phyloP scores from a whole-genome alignment of 2,888 invertebrate genomes.

The Acanthoscelides obtectus region DNA sequence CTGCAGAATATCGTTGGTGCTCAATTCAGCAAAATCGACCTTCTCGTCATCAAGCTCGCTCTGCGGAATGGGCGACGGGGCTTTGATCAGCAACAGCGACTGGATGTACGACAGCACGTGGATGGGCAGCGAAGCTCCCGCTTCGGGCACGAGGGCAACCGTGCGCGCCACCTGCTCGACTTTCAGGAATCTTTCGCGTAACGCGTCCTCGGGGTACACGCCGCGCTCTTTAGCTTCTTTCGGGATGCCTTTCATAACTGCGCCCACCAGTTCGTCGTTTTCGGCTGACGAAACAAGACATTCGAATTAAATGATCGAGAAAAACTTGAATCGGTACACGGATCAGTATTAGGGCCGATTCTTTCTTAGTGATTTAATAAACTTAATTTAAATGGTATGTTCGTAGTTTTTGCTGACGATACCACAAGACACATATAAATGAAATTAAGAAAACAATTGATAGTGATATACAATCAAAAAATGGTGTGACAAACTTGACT shows the following conservation, averaged over 20 bases:
- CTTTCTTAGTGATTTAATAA: too few relatives aligned
- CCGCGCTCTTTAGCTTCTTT: slow-evolving; percentile 72
- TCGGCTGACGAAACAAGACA: too few relatives aligned
- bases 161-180: slow-evolving; percentile 76
- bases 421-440: too few relatives aligned
- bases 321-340: background rate
- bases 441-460: too few relatives aligned
- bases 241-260: slow-evolving; percentile 75
- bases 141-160: slow-evolving; percentile 82
- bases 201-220: slow-evolving; percentile 81
- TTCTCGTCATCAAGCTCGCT: slow-evolving; percentile 69
- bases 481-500: too few relatives aligned
- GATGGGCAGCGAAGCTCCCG: slow-evolving; percentile 78
- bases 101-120: slow-evolving; percentile 87
- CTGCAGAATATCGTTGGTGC: slow-evolving; percentile 85
- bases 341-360: too few relatives aligned
- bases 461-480: too few relatives aligned
- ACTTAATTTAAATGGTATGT: too few relatives aligned
- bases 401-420: too few relatives aligned
- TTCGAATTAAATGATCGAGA: too few relatives aligned
- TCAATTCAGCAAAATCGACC: slow-evolving; percentile 67
- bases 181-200: slow-evolving; percentile 79
- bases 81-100: slow-evolving; percentile 72
- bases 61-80: slow-evolving; percentile 64
- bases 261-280: slow-evolving; percentile 74